phyloP scores from a whole-genome alignment of 2,113 vertebrate species.

The Rhipidura dahli region DNA sequence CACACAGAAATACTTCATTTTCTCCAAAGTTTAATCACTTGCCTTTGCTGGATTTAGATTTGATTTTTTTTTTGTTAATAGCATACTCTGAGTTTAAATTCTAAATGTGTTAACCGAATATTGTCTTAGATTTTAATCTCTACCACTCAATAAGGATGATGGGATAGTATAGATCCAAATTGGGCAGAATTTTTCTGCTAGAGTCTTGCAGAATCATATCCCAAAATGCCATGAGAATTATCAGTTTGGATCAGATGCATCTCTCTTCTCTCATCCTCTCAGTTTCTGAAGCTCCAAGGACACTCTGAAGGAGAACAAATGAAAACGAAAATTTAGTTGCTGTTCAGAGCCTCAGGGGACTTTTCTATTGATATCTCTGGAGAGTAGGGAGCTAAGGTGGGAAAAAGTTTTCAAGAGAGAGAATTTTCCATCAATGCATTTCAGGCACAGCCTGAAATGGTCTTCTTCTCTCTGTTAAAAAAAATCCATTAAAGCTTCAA shows the following conservation, averaged over 20 bases:
- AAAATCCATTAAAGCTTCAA: not conserved
- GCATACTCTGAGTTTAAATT: not conserved
- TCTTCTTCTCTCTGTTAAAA: not conserved
- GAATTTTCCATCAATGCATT: not conserved
- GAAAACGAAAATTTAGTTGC: not conserved
- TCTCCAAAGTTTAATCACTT: not conserved
- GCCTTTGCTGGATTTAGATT: not conserved
- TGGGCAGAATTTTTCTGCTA: not conserved
- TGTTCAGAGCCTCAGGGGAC: not conserved
- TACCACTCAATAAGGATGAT: not conserved
- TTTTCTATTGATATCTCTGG: not conserved
- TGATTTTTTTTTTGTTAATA: not conserved
- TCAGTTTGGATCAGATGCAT: not conserved
- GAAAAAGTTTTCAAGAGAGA: not conserved
- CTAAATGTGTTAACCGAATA: not conserved
- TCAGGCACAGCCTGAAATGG: not conserved
- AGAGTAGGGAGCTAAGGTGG: not conserved
- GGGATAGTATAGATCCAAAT: not conserved
- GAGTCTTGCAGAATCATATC: not conserved
- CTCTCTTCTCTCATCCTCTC: not conserved
- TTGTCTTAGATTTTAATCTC: not conserved
- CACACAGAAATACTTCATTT: not conserved
- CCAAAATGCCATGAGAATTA: not conserved
- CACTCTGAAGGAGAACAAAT: slow-evolving; percentile 23
- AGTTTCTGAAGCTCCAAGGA: not conserved